phyloP scores from a whole-genome alignment of 1,140 invertebrate genomes.

The Drosophila ironensis region DNA sequence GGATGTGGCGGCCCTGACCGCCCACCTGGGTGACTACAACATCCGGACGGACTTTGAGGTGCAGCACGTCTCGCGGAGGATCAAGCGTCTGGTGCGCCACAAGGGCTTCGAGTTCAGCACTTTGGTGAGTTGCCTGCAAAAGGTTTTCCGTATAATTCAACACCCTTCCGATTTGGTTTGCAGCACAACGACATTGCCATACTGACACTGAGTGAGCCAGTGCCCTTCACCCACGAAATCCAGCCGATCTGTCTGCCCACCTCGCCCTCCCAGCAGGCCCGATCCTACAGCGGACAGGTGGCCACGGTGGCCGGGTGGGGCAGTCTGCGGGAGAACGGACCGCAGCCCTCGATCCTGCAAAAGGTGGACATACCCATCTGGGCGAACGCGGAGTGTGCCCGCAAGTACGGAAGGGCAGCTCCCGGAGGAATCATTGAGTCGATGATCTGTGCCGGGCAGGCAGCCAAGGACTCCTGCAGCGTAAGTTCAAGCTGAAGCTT shows the following conservation, averaged over 20 bases:
- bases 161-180: no score
- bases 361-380: constrained; percentile 93
- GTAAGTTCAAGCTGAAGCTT: constrained; percentile 84
- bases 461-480: constrained; percentile 93
- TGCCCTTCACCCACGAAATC: constrained; percentile 89
- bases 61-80: constrained; percentile 88
- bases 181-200: constrained; percentile 93
- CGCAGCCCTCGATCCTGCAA: constrained; percentile 90
- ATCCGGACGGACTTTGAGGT: constrained; percentile 89
- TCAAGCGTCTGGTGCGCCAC: constrained; percentile 91
- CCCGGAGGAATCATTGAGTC: constrained; percentile 93
- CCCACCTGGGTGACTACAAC: constrained; percentile 91
- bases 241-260: constrained; percentile 91
- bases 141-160: neutral
- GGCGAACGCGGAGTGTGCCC: constrained; percentile 89
- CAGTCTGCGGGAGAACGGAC: constrained; percentile 85
- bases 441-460: constrained; percentile 92
- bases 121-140: constrained; percentile 84
- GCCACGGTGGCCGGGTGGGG: constrained; percentile 92
- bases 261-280: constrained; percentile 81
- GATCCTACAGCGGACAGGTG: constrained; percentile 86
- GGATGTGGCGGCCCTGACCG: constrained; percentile 91
- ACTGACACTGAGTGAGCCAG: constrained; percentile 90
- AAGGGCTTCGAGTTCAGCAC: constrained; percentile 92
- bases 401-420: constrained; percentile 92